These are phyloP conservation scores for Geococcyx californianus DNA, from an alignment of 2,113 vertebrate species.

Conservation along the genomic window DNA sequence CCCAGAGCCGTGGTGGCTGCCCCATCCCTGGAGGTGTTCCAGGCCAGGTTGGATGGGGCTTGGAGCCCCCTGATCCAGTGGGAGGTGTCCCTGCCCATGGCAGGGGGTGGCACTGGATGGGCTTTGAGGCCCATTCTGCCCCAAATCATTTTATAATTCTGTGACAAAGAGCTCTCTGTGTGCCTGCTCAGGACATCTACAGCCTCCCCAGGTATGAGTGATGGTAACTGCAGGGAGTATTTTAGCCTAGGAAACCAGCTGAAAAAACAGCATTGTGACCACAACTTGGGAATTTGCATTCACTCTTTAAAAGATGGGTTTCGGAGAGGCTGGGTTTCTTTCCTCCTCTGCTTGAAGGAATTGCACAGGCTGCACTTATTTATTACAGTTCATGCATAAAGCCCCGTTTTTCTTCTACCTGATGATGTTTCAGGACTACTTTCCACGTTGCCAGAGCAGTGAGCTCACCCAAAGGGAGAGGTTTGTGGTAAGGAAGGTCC, in stretches of 20 bases:
- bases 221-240: not conserved
- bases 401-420: not conserved
- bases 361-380: not conserved
- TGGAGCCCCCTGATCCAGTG: too few relatives aligned
- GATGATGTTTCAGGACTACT: fast-evolving
- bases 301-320: not conserved
- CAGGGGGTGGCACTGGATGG: too few relatives aligned
- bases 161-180: slow-evolving; percentile 21
- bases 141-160: too few relatives aligned
- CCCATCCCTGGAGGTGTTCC: too few relatives aligned
- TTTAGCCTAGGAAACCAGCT: slow-evolving; percentile 35
- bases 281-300: not conserved
- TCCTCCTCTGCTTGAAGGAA: not conserved
- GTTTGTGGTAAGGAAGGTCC: not conserved
- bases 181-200: not conserved
- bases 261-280: not conserved
- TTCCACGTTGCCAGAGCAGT: fast-evolving
- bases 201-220: not conserved
- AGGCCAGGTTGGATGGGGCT: too few relatives aligned
- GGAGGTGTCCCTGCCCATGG: too few relatives aligned
- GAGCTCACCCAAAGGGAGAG: not conserved
- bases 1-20: too few relatives aligned
- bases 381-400: not conserved
- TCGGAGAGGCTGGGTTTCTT: not conserved
- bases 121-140: too few relatives aligned